These are phyloP conservation scores for Cyrtorhinus lividipennis DNA, from an alignment of 1,140 invertebrate species.

Conservation along the genomic window DNA sequence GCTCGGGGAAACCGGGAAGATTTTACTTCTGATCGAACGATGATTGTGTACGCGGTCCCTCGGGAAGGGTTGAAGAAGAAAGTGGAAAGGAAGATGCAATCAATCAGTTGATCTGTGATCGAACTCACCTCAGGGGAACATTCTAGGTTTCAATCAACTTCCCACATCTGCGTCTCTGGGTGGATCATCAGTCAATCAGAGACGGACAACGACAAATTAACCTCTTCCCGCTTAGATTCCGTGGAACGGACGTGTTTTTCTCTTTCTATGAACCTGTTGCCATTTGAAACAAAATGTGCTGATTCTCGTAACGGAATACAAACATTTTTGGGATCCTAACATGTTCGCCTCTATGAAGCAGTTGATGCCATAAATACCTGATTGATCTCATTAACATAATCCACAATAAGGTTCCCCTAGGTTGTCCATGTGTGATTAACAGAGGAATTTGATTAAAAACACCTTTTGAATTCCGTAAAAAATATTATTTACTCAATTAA, in stretches of 20 bases:
- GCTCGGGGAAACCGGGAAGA: not conserved
- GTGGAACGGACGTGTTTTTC: too few species aligned
- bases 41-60: constrained; percentile 3
- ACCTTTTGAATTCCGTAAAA: too few species aligned
- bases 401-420: too few species aligned
- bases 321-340: too few species aligned
- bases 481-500: too few species aligned
- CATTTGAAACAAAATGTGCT: not conserved
- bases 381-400: too few species aligned
- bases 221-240: not conserved
- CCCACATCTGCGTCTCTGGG: not conserved
- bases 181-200: not conserved
- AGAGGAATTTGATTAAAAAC: too few species aligned
- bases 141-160: constrained; percentile 6
- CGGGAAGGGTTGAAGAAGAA: not conserved
- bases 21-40: constrained; percentile 1
- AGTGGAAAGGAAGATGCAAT: constrained; percentile 1
- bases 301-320: too few species aligned
- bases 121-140: constrained; percentile 9
- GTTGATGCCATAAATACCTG: too few species aligned
- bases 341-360: too few species aligned
- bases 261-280: not conserved
- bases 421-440: too few species aligned
- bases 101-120: constrained; percentile 9
- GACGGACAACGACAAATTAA: not conserved